These are phyloP conservation scores for Pseudobourletiella spinata DNA, from an alignment of 1,140 invertebrate genomes.

Conservation along the genomic window DNA sequence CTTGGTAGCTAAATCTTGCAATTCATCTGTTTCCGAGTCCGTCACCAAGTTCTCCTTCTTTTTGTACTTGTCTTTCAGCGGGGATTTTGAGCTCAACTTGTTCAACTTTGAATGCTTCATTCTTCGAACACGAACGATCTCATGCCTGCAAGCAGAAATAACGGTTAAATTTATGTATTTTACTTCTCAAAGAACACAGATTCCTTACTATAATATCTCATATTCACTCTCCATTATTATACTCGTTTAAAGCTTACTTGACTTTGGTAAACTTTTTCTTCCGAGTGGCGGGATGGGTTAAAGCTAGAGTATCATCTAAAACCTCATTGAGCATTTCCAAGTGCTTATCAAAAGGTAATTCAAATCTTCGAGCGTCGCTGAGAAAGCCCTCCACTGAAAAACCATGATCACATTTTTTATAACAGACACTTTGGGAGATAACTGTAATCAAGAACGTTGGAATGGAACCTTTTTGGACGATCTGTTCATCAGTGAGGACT, in stretches of 20 bases:
- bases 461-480: slow-evolving; percentile 42
- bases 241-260: slow-evolving; percentile 1
- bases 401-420: neutral
- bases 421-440: too few relatives aligned
- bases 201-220: too few relatives aligned
- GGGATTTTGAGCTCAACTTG: neutral
- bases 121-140: neutral
- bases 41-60: neutral
- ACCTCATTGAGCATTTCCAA: slow-evolving; percentile 19
- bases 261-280: slow-evolving; percentile 17
- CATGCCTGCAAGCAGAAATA: neutral
- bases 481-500: slow-evolving; percentile 37
- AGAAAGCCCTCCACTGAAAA: slow-evolving; percentile 21
- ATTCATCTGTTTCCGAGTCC: neutral
- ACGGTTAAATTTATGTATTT: too few relatives aligned
- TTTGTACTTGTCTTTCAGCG: slow-evolving; percentile 3
- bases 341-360: slow-evolving; percentile 17
- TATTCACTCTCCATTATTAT: too few relatives aligned
- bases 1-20: neutral
- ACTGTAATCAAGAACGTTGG: too few relatives aligned
- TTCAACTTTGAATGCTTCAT: slow-evolving; percentile 1
- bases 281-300: slow-evolving; percentile 8
- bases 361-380: slow-evolving; percentile 28
- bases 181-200: too few relatives aligned
- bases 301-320: slow-evolving; percentile 11